These are phyloP conservation scores for Trichacis sp. DNA, from an alignment of 2,888 invertebrate genomes.

Conservation along the genomic window DNA sequence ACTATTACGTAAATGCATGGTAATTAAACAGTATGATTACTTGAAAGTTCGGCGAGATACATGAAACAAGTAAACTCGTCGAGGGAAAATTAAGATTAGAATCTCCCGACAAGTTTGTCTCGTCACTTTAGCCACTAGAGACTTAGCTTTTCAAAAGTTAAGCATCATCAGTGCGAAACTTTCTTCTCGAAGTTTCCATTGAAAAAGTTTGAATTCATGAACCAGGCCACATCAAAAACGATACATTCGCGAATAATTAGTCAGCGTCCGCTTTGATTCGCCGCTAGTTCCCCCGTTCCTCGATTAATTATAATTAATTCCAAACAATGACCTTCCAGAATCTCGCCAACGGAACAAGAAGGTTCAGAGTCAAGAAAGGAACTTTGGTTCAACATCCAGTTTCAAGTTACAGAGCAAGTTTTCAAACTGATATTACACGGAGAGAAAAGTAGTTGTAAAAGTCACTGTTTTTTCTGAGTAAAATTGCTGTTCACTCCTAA, in stretches of 20 bases:
- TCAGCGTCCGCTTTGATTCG: not conserved
- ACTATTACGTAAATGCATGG: not conserved
- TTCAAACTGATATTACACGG: not conserved
- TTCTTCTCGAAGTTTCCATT: not conserved
- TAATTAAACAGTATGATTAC: not conserved
- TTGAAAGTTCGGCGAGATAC: not conserved
- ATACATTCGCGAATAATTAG: not conserved
- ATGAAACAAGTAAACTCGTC: slow-evolving; percentile 1
- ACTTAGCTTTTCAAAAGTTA: not conserved
- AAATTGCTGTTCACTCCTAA: too few species aligned
- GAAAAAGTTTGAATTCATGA: not conserved
- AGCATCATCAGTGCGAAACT: not conserved
- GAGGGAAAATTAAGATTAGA: not conserved
- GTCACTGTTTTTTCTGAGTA: too few species aligned
- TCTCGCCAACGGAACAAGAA: not conserved
- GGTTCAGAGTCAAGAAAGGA: not conserved
- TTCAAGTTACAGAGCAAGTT: not conserved
- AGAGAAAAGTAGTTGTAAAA: too few species aligned
- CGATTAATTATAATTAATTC: not conserved
- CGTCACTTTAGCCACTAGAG: slow-evolving; percentile 1
- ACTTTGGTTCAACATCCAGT: not conserved
- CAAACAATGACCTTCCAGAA: not conserved
- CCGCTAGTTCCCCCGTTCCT: not conserved
- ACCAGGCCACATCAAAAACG: not conserved
- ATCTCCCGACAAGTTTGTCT: not conserved